These are phyloP conservation scores for Diabrotica undecimpunctata DNA, from an alignment of 1,140 invertebrate species.

Conservation along the genomic window DNA sequence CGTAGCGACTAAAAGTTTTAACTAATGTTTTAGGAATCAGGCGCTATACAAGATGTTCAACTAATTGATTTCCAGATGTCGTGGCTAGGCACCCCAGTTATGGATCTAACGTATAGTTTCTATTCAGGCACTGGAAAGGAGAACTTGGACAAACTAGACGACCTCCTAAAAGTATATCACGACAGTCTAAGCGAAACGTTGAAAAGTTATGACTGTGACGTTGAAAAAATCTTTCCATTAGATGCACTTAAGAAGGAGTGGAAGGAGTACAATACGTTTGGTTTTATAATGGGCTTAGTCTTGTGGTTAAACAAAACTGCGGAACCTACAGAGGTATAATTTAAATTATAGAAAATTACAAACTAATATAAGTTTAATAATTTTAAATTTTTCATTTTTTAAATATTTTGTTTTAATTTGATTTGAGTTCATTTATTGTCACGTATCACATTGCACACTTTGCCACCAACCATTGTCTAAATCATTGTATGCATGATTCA, in stretches of 20 bases:
- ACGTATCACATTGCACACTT: no score
- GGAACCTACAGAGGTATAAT: no score
- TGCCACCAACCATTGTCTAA: no score
- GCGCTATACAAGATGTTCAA: constrained; percentile 14
- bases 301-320: background rate
- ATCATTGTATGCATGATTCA: no score
- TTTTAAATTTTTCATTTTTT: no score
- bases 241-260: constrained; percentile 44
- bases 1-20: constrained; percentile 4
- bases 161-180: constrained; percentile 55
- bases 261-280: constrained; percentile 42
- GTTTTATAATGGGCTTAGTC: constrained; percentile 23
- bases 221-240: constrained; percentile 50
- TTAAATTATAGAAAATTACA: no score
- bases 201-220: constrained; percentile 45
- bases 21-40: constrained; percentile 15
- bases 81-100: constrained; percentile 54
- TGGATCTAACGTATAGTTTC: constrained; percentile 57
- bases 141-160: constrained; percentile 48
- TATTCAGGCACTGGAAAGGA: constrained; percentile 53
- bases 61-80: constrained; percentile 56
- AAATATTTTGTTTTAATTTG: no score
- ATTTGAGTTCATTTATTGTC: no score
- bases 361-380: no score
- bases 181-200: constrained; percentile 47